Evolutionary conservation across 2,113 vertebrate species (phyloP).

Genomic region (Pardalotus punctatus): DNA sequence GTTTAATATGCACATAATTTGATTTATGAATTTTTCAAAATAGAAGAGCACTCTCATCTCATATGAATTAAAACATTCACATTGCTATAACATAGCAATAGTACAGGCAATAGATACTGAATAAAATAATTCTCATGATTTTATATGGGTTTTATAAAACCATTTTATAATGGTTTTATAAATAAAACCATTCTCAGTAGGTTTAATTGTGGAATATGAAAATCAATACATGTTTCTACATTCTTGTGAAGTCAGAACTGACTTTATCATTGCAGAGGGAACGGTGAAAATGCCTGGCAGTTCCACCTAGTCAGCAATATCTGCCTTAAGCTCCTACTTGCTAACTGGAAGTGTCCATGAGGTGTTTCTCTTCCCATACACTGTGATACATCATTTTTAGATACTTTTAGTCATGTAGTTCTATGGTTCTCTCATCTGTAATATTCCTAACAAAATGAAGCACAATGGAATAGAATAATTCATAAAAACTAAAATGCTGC

Average conservation of each 20-base stretch:
- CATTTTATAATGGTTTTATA: too few species aligned
- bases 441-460: not conserved
- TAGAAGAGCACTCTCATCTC: not conserved
- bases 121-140: too few species aligned
- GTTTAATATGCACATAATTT: constrained; percentile 26
- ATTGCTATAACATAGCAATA: not conserved
- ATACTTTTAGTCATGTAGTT: not conserved
- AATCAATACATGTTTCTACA: not conserved
- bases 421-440: not conserved
- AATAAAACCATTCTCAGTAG: not conserved
- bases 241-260: not conserved
- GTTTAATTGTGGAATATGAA: not conserved
- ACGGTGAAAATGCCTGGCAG: not conserved
- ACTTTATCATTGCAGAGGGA: not conserved
- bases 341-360: not conserved
- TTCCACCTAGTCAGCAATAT: not conserved
- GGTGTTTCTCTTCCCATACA: not conserved
- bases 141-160: too few species aligned
- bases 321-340: not conserved
- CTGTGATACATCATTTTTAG: not conserved
- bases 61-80: not conserved
- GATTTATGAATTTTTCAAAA: constrained; percentile 44
- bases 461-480: not conserved
- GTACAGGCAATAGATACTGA: not conserved
- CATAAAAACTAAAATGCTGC: not conserved